A percentile compares a stretch with the other conserved stretches of the same genome.
Evolutionary conservation across 2,888 invertebrate species (phyloP).

Genomic region (Polyploca ridens): DNA sequence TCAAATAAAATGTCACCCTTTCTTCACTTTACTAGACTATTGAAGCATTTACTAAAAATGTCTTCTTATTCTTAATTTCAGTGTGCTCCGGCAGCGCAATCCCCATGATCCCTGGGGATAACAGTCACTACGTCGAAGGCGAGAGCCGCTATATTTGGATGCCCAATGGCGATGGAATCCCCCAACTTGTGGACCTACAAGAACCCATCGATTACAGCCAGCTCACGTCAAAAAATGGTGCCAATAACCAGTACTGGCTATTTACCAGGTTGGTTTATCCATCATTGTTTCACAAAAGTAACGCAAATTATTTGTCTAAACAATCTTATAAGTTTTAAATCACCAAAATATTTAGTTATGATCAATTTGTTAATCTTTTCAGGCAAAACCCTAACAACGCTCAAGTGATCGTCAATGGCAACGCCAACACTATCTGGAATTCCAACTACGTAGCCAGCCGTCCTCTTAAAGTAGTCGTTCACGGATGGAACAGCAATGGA

Average conservation of each 20-base stretch:
- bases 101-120: constrained; percentile 52
- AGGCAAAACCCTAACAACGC: neutral
- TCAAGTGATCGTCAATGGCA: constrained; percentile 55
- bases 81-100: constrained; percentile 30
- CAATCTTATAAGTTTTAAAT: too few relatives aligned
- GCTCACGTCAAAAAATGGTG: constrained; percentile 46
- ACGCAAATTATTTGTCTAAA: too few relatives aligned
- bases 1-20: neutral
- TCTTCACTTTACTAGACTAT: constrained; percentile 6
- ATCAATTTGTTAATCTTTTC: neutral
- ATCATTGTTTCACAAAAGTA: neutral
- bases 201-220: constrained; percentile 38
- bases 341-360: too few relatives aligned
- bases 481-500: constrained; percentile 67
- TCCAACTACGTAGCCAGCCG: constrained; percentile 54
- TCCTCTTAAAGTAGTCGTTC: constrained; percentile 58
- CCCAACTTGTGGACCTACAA: constrained; percentile 57
- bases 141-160: constrained; percentile 64
- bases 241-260: constrained; percentile 62
- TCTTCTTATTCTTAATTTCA: constrained; percentile 18
- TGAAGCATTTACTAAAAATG: constrained; percentile 5
- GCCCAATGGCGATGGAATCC: constrained; percentile 57
- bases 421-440: constrained; percentile 46
- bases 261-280: constrained; percentile 47
- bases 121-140: constrained; percentile 62